Evolutionary conservation across 2,113 vertebrate species (phyloP), one percentile per base, ranked within the genome.

Genomic region (Pleuronectes platessa): DNA sequence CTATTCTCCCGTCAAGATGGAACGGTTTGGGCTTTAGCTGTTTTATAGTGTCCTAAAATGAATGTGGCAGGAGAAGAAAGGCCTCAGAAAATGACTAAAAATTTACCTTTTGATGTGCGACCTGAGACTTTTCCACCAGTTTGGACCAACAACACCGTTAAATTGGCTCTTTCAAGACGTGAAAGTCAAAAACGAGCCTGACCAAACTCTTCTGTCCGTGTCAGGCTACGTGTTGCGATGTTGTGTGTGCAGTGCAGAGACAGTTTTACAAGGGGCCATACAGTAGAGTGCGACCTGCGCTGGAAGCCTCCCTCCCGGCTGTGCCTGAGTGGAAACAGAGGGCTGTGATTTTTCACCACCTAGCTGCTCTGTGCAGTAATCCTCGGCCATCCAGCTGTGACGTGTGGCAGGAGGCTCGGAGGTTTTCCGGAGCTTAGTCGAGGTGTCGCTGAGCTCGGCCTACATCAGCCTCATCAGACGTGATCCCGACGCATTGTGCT

Each of bases 301-400:
- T 54, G 70, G 12, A 56, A 68, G 70, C 49, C 65, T 61, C 27
- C 42, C 23, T 24, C 27, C 21, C 59, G 82, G 82, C 82, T 37
- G 79, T 76, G 54, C 71, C 47, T 53, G 83, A 90, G 79, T 83
- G 80, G 72, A 88, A 88, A 76, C 81, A 79, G 82, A 71, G 63
- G 73, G 70, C 71, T 63, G 86, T 51, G 66, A 86, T 87, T 68
- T 64, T 60, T 85, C 79, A 74, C 75, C 42, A 2, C 61, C 1
- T 0, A 53, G 40, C 40, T 55, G 71, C 74, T 62, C 78, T 71
- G 64, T 2, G 13, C 58, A 17, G 35, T 76, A 81, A 89, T 77
- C 85, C 84, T 53, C 37, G 1, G 42, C 42, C 74, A 66, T 83
- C 26, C 5, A 71, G 65, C 26, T 63, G 6, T 21, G 55, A 47